Evolutionary conservation across 2,888 invertebrate species (phyloP), one percentile per base, ranked within the genome.

Genomic region (Apamea monoglypha): DNA sequence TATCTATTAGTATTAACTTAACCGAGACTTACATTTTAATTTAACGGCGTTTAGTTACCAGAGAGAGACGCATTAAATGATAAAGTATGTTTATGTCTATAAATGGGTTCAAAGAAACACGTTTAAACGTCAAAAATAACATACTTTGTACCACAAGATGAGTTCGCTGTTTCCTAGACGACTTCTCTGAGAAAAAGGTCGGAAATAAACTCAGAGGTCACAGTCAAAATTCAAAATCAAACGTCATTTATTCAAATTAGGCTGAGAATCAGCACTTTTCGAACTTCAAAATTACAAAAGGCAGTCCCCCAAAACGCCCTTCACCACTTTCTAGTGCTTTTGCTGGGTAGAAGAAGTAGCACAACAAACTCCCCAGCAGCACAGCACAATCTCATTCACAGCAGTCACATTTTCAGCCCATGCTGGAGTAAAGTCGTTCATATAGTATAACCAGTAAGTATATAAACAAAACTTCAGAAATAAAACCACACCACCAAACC

Each of bases 401-500:
- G 8, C 16, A 50, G 8, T 25, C 32, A 32, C 21, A 47, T 47
- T 29, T 25, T 53, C 10, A 16, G 10, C 32, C 16, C 25, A 16
- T 53, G 16, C 50, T 32, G 5, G 10, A 53, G 25, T 0, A 32
- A 70, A 70, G 10, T 32, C 7, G 14, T 32, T 25, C 16, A 0
- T 70, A 32, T 1, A 36, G 1, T 69, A 68, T 29, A 14, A 61
- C 14, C 6, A 3, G 2, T 29, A 32, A 18, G 2, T 71, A 25
- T 0, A 53, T 44, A 18, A 44, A 78, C 21, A 61, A 44, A 44
- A 36, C 21, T 53, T n/a, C 12, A 8, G 7, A 66, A 74, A 63
- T 36, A 81, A 75, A 81, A 81, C 14, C 53, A 63, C 71, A 50
- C 50, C 12, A 36, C 7, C 29, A 71, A 56, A 74, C 44, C 61